phyloP scores from a whole-genome alignment of 2,797 vertebrate genomes.

The Ceyx erithaca region DNA sequence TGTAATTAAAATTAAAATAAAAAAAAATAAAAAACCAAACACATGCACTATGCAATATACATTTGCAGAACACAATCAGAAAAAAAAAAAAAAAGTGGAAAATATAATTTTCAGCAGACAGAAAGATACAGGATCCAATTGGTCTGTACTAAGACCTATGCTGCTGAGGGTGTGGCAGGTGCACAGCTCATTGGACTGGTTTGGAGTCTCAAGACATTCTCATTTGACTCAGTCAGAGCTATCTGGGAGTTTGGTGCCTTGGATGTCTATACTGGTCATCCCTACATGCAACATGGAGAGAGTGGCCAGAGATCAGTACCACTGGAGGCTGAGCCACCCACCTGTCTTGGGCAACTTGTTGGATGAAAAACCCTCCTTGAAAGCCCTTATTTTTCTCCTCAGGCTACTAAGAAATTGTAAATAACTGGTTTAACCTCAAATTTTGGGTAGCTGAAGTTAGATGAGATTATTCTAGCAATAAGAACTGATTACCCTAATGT shows the following conservation, averaged over 20 bases:
- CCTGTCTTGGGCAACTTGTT: neutral
- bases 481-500: neutral
- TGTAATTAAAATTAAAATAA: neutral
- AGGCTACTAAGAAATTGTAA: neutral
- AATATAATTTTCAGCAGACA: neutral
- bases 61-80: neutral
- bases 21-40: neutral
- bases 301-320: neutral
- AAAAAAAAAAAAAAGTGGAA: neutral
- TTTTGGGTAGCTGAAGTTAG: neutral
- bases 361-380: neutral
- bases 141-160: neutral
- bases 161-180: neutral
- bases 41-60: neutral
- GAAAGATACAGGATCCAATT: neutral
- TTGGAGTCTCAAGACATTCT: neutral
- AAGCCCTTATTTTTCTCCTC: neutral
- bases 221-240: neutral
- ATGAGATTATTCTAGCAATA: neutral
- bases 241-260: neutral
- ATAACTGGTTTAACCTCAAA: neutral
- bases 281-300: neutral
- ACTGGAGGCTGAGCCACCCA: neutral
- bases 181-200: neutral
- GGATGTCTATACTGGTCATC: neutral